Evolutionary conservation across 1,140 invertebrate species (phyloP).

Genomic region (Holcopasites calliopsidis): DNA sequence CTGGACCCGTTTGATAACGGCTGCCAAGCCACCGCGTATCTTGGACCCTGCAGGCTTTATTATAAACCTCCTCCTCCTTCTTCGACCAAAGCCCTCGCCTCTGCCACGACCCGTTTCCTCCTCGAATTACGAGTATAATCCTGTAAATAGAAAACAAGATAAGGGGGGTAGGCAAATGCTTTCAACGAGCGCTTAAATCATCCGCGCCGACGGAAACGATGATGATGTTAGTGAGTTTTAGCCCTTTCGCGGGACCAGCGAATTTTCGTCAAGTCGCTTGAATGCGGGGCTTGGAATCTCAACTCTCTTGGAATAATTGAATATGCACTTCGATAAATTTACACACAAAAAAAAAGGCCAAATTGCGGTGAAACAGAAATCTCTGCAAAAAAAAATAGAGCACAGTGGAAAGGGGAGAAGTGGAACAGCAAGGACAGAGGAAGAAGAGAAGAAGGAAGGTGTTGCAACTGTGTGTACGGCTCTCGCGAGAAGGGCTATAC

Average conservation of each 20-base stretch:
- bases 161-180: slow-evolving; percentile 48
- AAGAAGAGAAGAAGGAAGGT: slow-evolving; percentile 30
- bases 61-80: slow-evolving; percentile 63
- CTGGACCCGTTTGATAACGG: slow-evolving; percentile 72
- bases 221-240: slow-evolving; percentile 35
- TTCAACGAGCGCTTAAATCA: slow-evolving; percentile 41
- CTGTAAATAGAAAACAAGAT: slow-evolving; percentile 60
- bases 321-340: no score
- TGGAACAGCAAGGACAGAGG: background rate
- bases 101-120: background rate
- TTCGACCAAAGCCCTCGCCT: slow-evolving; percentile 21
- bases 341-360: no score
- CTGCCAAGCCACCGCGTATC: slow-evolving; percentile 67
- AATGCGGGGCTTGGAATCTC: background rate
- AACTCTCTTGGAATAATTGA: no score
- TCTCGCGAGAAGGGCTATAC: slow-evolving; percentile 59
- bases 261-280: slow-evolving; percentile 8
- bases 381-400: background rate
- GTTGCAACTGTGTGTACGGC: slow-evolving; percentile 63
- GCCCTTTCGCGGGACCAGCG: slow-evolving; percentile 51
- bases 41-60: slow-evolving; percentile 73
- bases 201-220: slow-evolving; percentile 22
- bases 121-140: slow-evolving; percentile 57
- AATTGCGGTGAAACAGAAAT: no score
- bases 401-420: slow-evolving; percentile 3